These are phyloP conservation scores for Omphaloscelis lunosa DNA, from an alignment of 2,888 invertebrate species.

Conservation along the genomic window DNA sequence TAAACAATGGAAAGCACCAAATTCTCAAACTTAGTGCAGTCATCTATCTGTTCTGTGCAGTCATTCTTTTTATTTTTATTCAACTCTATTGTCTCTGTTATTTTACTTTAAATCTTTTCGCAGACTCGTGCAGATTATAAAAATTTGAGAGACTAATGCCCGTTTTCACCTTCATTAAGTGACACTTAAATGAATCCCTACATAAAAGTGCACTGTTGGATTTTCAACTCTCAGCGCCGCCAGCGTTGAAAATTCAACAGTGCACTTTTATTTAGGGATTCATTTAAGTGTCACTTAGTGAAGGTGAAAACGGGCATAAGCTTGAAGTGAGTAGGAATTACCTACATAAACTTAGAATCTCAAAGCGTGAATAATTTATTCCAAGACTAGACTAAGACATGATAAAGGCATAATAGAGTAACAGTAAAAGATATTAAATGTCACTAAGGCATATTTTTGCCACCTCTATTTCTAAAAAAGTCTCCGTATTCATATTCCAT, in stretches of 20 bases:
- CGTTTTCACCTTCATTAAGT: no score
- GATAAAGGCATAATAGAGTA: background rate
- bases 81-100: constrained; percentile 36
- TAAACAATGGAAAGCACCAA: constrained; percentile 40
- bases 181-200: no score
- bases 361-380: background rate
- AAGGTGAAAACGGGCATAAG: no score
- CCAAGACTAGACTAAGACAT: background rate
- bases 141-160: constrained; percentile 6
- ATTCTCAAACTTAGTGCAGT: constrained; percentile 25
- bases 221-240: no score
- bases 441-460: constrained; percentile 29
- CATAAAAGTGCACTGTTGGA: no score
- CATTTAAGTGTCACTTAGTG: no score
- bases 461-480: constrained; percentile 56
- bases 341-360: background rate
- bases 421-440: background rate
- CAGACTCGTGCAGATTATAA: constrained; percentile 14
- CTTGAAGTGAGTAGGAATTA: background rate
- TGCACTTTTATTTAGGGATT: no score
- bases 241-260: no score
- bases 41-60: no score
- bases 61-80: constrained; percentile 24
- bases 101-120: constrained; percentile 30
- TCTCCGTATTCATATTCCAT: constrained; percentile 34